phyloP scores from a whole-genome alignment of 2,113 vertebrate species.

The Amazona guildingii region DNA sequence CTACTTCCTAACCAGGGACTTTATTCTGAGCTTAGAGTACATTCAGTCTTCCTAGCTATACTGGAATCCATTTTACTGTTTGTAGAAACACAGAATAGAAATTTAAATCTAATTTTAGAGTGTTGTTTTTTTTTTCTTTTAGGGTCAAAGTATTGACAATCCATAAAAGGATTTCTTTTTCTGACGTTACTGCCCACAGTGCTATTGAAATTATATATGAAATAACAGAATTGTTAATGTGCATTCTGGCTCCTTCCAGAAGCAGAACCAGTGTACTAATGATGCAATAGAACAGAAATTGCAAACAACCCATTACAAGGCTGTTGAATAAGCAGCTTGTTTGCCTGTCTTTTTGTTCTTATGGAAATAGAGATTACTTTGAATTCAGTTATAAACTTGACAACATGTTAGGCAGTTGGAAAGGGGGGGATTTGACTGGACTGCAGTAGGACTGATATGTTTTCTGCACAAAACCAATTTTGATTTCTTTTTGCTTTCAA shows the following conservation, averaged over 20 bases:
- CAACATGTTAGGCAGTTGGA: not conserved
- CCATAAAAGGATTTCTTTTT: not conserved
- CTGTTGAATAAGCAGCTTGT: not conserved
- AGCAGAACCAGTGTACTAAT: not conserved
- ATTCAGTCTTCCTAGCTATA: not conserved
- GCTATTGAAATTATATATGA: not conserved
- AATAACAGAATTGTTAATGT: not conserved
- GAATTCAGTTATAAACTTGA: not conserved
- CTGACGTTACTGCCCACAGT: not conserved
- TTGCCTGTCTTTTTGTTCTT: not conserved
- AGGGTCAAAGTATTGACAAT: not conserved
- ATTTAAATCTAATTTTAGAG: not conserved
- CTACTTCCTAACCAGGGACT: not conserved
- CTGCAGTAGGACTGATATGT: not conserved
- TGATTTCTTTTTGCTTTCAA: not conserved
- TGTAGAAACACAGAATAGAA: not conserved
- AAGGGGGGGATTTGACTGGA: not conserved
- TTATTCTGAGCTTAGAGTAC: not conserved
- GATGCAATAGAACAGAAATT: not conserved
- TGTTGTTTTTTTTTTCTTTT: not conserved
- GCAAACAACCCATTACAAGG: fast-evolving
- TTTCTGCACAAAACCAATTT: not conserved
- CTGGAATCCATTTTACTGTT: not conserved
- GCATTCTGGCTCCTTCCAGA: not conserved
- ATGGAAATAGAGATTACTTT: not conserved